Percentiles rank a stretch among this genome's conserved stretches.
phyloP scores from a whole-genome alignment of 2,888 invertebrate genomes.

The Galerucella pusilla region DNA sequence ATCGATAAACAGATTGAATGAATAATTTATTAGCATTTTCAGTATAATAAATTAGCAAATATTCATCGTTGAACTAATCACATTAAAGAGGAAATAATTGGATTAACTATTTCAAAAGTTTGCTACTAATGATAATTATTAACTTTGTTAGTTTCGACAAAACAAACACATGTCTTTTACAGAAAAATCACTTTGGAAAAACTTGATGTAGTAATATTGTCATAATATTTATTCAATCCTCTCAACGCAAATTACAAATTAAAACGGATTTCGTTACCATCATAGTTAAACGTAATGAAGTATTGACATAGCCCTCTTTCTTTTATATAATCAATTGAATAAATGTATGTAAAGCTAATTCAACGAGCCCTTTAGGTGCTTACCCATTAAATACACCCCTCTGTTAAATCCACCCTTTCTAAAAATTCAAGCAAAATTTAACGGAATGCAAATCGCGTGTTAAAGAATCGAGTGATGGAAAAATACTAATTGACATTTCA shows the following conservation, averaged over 20 bases:
- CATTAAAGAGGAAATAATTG: no score
- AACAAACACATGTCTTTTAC: no score
- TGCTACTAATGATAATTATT: conserved; percentile 2
- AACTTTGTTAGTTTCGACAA: no score
- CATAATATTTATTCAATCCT: background rate
- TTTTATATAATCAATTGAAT: conserved; percentile 6
- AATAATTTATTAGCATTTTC: no score
- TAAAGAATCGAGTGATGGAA: conserved; percentile 21
- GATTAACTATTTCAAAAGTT: conserved; percentile 16
- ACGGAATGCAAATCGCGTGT: conserved; percentile 24
- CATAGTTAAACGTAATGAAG: background rate
- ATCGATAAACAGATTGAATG: no score
- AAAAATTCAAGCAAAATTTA: conserved; percentile 18
- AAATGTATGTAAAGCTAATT: background rate
- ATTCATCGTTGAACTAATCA: no score
- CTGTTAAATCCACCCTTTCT: background rate
- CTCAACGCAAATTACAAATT: background rate
- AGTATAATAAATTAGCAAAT: no score
- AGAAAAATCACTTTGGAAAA: no score
- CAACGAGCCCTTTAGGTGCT: background rate
- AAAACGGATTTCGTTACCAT: background rate
- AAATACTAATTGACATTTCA: conserved; percentile 29
- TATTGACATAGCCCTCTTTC: conserved; percentile 4
- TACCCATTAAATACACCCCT: conserved; percentile 1
- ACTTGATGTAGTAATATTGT: no score